Conservation (phyloP, 1,140 invertebrate genomes). For the Drosophila pachea region DNA sequence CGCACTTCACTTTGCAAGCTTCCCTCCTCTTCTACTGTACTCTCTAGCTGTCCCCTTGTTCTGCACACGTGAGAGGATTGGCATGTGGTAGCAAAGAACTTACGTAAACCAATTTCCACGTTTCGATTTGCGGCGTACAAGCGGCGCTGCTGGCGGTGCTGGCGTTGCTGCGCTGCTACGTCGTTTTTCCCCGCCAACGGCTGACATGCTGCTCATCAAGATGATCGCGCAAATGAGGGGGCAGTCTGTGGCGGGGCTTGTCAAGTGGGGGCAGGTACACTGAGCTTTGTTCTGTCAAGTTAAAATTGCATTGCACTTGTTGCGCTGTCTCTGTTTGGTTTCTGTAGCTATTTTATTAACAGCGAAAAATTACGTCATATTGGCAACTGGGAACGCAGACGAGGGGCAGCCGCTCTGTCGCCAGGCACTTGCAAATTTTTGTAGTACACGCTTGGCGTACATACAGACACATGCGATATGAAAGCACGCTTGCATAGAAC, state of each 20-base stretch:
- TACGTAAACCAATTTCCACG: constrained; percentile 79
- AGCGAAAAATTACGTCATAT: constrained; percentile 65
- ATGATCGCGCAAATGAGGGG: constrained; percentile 7
- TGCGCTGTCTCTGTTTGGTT: constrained; percentile 19
- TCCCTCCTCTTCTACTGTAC: not conserved
- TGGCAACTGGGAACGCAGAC: constrained; percentile 39
- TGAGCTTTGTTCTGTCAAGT: constrained; percentile 26
- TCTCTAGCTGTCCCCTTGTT: not conserved
- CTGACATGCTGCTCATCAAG: constrained; percentile 47
- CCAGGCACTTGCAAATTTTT: constrained; percentile 58
- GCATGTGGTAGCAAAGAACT: constrained; percentile 47
- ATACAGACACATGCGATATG: constrained; percentile 6
- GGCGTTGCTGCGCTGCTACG: constrained; percentile 42
- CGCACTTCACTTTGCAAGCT: not conserved
- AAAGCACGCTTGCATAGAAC: constrained; percentile 3
- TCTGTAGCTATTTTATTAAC: constrained; percentile 40
- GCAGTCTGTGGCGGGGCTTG: not conserved
- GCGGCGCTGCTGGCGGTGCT: constrained; percentile 36
- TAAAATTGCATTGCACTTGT: constrained; percentile 61
- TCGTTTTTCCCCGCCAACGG: constrained; percentile 46
- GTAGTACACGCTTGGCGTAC: constrained; percentile 58
- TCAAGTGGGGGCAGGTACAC: not conserved
- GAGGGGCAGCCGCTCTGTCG: constrained; percentile 50
- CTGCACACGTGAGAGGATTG: constrained; percentile 40
- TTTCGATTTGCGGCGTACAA: constrained; percentile 69